Evolutionary conservation across 1,140 invertebrate species (phyloP), one percentile per base, ranked within the genome.

Genomic region (Oryctes rhinoceros): DNA sequence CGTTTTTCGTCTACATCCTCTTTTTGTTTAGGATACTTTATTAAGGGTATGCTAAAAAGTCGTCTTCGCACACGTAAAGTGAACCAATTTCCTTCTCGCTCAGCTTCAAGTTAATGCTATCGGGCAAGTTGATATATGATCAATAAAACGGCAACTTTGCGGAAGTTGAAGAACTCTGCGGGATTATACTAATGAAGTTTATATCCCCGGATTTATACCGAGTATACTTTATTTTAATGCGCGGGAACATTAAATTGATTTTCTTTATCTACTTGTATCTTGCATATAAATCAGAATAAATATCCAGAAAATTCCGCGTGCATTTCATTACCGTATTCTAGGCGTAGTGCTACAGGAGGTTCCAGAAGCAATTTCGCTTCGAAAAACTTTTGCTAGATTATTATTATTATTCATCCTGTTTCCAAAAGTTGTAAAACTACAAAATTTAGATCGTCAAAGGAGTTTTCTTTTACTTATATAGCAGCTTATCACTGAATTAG

Each of bases 31-130:
- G 65, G 20, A 71, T 71, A 24, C 65, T 71, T 71, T 71, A 71
- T 71, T 71, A 71, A 71, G 65, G 20, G 65, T 71, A 71, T 71
- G 65, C 65, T 71, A 71, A 71, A 71, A 71, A 71, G 65, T 71
- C 65, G 65, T 71, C 35, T 71, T 71, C 65, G 24, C 65, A 71
- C 65, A 71, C 65, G 65, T 71, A 71, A 35, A 71, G 65, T 71
- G 35, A 71, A 24, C 65, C 65, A 71, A 71, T 24, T 71, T 71
- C 24, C 65, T 71, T 71, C 24, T 6, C 65, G 11, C 65, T 71
- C 24, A 13, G 65, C 65, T 71, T 71, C 3, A 71, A 71, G 65
- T 71, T 13, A 37, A 71, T 37, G 24, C 65, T 71, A 71, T 71
- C 35, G 65, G 18, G 24, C 65, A 71, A 71, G 20, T 71, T 71